Evolutionary conservation across 2,113 vertebrate species (phyloP).

Genomic region (Antechinus flavipes): DNA sequence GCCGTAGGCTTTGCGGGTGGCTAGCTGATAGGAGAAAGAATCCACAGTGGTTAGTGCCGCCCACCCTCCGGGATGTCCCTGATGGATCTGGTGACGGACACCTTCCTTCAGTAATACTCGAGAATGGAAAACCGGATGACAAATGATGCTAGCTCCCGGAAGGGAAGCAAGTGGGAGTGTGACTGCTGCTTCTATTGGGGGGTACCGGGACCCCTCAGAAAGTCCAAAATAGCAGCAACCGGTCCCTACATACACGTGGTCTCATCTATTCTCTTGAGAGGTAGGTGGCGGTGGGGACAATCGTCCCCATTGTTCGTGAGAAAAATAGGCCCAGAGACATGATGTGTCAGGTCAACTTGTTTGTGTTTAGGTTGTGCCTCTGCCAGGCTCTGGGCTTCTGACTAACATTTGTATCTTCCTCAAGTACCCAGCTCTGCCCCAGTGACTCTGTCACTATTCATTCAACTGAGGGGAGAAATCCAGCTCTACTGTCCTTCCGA

Average conservation of each 20-base stretch:
- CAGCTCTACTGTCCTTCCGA: neutral
- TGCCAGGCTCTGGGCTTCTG: neutral
- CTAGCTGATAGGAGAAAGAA: slow-evolving; percentile 83
- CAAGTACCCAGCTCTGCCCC: neutral
- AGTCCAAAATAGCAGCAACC: neutral
- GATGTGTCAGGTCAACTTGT: neutral
- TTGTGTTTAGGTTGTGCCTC: neutral
- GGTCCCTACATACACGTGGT: too few relatives aligned
- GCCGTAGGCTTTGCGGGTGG: slow-evolving; percentile 95
- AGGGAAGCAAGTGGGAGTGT: neutral
- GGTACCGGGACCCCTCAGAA: neutral
- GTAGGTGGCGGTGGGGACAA: neutral
- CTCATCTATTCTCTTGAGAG: neutral
- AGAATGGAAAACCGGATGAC: neutral
- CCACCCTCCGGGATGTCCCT: neutral
- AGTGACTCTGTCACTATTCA: neutral
- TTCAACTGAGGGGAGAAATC: neutral
- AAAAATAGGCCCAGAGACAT: too few relatives aligned
- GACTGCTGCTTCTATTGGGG: neutral
- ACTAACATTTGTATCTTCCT: neutral
- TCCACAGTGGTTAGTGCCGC: neutral
- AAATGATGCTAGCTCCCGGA: too few relatives aligned
- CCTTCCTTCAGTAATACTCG: neutral
- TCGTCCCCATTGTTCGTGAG: neutral
- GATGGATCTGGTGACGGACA: neutral